Conservation (phyloP, 1,140 invertebrate species). For the Xylocopa sonorina region DNA sequence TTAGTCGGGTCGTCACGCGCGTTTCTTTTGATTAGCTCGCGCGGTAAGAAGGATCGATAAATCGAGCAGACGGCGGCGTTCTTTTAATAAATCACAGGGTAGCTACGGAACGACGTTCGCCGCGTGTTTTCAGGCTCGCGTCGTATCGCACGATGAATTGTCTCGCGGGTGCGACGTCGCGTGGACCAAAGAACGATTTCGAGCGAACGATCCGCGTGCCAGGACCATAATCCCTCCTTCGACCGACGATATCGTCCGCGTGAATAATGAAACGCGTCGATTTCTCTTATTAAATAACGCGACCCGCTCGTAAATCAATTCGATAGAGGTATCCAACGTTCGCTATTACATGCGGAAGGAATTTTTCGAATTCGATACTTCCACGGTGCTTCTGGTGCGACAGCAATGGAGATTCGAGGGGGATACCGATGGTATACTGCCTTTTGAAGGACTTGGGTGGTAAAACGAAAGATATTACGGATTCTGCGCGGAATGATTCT, state of each 20-base stretch:
- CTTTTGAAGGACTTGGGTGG: too few relatives aligned
- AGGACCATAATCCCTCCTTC: conserved; percentile 31
- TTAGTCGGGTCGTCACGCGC: background rate
- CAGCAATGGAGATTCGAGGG: too few relatives aligned
- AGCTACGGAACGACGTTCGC: background rate
- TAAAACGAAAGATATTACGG: too few relatives aligned
- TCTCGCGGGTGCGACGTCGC: background rate
- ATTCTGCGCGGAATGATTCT: too few relatives aligned
- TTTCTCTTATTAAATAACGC: too few relatives aligned
- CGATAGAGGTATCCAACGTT: too few relatives aligned
- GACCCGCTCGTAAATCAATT: too few relatives aligned
- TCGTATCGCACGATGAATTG: conserved; percentile 38
- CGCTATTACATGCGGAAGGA: too few relatives aligned
- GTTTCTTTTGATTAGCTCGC: background rate
- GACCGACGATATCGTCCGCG: too few relatives aligned
- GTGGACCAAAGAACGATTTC: conserved; percentile 1
- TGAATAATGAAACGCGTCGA: conserved; percentile 26
- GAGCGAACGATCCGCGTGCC: conserved; percentile 24
- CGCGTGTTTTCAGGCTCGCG: conserved; percentile 13
- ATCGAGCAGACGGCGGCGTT: conserved; percentile 29
- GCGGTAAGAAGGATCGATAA: background rate
- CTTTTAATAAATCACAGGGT: conserved; percentile 42
- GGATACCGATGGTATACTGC: too few relatives aligned
- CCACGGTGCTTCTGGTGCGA: too few relatives aligned
- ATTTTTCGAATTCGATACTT: too few relatives aligned